phyloP scores from a whole-genome alignment of 2,797 vertebrate genomes.

The Cyprinella venusta region DNA sequence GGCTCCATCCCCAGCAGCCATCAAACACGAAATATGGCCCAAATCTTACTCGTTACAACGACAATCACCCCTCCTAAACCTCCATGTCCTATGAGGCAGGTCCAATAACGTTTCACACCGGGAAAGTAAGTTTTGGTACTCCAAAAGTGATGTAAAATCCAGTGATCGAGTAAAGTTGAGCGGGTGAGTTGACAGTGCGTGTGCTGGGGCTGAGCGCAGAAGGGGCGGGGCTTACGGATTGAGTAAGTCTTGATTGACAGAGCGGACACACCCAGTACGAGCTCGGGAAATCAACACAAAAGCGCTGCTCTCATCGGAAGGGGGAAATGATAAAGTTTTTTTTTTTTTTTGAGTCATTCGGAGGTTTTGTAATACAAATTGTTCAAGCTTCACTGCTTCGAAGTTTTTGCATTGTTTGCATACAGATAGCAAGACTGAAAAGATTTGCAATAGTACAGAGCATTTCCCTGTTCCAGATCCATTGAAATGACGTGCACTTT shows the following conservation, averaged over 20 bases:
- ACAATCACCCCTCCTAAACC: constrained; percentile 55
- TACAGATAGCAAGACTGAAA: background rate
- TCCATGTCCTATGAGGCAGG: constrained; percentile 22
- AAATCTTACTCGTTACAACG: constrained; percentile 58
- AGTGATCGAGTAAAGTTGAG: constrained; percentile 42
- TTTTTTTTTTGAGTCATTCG: background rate
- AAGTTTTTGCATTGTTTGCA: constrained; percentile 3
- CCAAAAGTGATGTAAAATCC: constrained; percentile 54
- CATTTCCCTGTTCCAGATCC: constrained; percentile 17
- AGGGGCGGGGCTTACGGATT: constrained; percentile 60
- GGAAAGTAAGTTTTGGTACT: constrained; percentile 21
- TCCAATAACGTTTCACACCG: constrained; percentile 4
- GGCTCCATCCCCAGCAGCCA: constrained; percentile 84
- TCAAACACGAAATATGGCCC: constrained; percentile 69
- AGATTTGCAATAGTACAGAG: background rate
- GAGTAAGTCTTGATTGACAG: constrained; percentile 63
- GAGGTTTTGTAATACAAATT: background rate
- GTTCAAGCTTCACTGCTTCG: background rate
- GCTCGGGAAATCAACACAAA: constrained; percentile 25
- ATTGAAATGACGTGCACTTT: constrained; percentile 17
- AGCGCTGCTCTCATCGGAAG: constrained; percentile 9
- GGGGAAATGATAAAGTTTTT: constrained; percentile 29
- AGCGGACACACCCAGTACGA: constrained; percentile 35
- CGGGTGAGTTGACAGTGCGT: constrained; percentile 57
- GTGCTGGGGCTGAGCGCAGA: constrained; percentile 29